phyloP scores from a whole-genome alignment of 2,888 invertebrate genomes.

The Salpingus planirostris region DNA sequence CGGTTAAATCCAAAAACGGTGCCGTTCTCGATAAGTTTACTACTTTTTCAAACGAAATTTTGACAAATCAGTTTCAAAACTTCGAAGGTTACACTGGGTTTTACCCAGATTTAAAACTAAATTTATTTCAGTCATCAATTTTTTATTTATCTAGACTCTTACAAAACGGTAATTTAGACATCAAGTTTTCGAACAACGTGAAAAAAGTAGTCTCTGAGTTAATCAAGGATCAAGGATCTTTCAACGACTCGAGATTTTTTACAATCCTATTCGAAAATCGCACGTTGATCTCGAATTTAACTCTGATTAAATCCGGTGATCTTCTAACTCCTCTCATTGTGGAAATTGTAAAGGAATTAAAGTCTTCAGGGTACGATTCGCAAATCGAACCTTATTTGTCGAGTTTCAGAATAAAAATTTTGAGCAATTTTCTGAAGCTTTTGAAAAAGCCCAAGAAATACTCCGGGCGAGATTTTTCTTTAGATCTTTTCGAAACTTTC shows the following conservation, averaged over 20 bases:
- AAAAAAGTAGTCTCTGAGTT: no score
- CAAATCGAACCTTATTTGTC: no score
- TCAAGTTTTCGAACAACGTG: no score
- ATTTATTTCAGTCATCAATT: conserved; percentile 24
- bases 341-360: conserved; percentile 10
- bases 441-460: conserved; percentile 42
- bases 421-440: conserved; percentile 34
- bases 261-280: conserved; percentile 17
- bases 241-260: no score
- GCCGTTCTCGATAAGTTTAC: no score
- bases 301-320: not conserved
- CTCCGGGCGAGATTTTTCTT: conserved; percentile 30
- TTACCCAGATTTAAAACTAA: conserved; percentile 22
- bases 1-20: no score
- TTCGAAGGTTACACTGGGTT: no score
- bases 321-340: conserved; percentile 11
- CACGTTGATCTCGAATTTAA: not conserved
- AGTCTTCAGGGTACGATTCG: no score
- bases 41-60: no score
- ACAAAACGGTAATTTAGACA: not conserved
- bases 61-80: no score
- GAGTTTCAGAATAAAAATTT: conserved; percentile 50
- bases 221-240: no score
- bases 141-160: conserved; percentile 28
- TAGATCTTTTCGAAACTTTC: conserved; percentile 41